Evolutionary conservation across 2,113 vertebrate species (phyloP).

Genomic region (Anoura caudifer): DNA sequence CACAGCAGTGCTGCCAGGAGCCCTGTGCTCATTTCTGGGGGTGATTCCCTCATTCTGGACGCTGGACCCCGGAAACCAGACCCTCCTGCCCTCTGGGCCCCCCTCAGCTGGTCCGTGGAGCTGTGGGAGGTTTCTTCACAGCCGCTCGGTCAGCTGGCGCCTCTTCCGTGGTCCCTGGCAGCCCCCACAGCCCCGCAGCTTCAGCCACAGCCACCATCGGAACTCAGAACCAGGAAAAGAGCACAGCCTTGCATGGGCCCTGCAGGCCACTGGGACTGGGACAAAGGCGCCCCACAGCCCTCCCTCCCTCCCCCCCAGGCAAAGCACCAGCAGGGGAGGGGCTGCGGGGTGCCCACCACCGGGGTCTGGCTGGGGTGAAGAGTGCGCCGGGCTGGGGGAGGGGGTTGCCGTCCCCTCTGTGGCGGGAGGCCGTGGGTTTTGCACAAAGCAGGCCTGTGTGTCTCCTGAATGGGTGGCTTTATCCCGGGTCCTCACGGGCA

Average conservation of each 20-base stretch:
- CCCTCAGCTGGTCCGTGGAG: not conserved
- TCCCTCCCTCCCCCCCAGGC: not conserved
- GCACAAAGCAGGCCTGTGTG: slow-evolving; percentile 67
- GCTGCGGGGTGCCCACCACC: not conserved
- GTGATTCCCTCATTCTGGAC: not conserved
- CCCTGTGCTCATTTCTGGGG: not conserved
- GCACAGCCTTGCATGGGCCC: not conserved
- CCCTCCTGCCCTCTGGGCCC: not conserved
- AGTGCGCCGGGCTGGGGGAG: not conserved
- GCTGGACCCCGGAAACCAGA: not conserved
- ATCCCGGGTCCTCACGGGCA: not conserved
- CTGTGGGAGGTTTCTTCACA: not conserved
- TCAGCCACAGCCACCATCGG: not conserved
- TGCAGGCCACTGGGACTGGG: not conserved
- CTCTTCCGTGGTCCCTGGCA: rapidly evolving
- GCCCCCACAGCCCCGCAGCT: not conserved
- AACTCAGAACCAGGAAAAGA: not conserved
- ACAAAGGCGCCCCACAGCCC: not conserved
- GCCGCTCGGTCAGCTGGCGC: rapidly evolving
- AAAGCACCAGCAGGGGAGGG: not conserved
- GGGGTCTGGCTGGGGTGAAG: not conserved
- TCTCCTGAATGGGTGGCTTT: slow-evolving; percentile 48
- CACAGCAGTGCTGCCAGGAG: rapidly evolving
- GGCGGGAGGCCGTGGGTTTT: slow-evolving; percentile 10
- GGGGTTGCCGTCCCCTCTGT: not conserved